Evolutionary conservation across 2,113 vertebrate genomes (phyloP).

Genomic region (Passer montanus): DNA sequence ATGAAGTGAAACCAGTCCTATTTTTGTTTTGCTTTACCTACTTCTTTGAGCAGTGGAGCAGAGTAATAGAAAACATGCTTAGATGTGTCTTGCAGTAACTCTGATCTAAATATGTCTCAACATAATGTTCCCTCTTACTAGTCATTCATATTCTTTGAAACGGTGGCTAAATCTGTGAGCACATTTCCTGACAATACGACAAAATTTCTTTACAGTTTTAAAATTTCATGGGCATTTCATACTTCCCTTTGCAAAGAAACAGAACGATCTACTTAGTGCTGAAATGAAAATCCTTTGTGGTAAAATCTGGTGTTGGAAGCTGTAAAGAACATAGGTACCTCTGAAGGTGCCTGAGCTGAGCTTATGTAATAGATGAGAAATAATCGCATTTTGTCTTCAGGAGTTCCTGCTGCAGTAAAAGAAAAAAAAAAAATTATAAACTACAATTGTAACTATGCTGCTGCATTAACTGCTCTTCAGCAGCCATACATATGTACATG

Average conservation of each 20-base stretch:
- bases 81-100: background rate
- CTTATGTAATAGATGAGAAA: slow-evolving; percentile 98
- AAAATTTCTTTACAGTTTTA: background rate
- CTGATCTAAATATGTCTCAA: background rate
- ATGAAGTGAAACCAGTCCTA: background rate
- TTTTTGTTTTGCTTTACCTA: background rate
- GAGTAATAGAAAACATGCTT: background rate
- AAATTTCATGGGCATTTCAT: background rate
- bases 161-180: background rate
- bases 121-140: background rate
- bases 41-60: background rate
- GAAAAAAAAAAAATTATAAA: background rate
- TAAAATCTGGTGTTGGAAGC: background rate
- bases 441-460: background rate
- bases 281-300: background rate
- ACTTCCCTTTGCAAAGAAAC: background rate
- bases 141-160: background rate
- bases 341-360: slow-evolving; percentile 86
- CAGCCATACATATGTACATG: background rate
- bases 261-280: background rate
- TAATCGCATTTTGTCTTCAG: slow-evolving; percentile 98
- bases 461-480: background rate
- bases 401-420: slow-evolving; percentile 84
- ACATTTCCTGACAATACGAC: background rate
- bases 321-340: slow-evolving; percentile 81